Evolutionary conservation across 2,113 vertebrate species (phyloP), one percentile per base, ranked within the genome.

Genomic region (Turdus rufiventris): DNA sequence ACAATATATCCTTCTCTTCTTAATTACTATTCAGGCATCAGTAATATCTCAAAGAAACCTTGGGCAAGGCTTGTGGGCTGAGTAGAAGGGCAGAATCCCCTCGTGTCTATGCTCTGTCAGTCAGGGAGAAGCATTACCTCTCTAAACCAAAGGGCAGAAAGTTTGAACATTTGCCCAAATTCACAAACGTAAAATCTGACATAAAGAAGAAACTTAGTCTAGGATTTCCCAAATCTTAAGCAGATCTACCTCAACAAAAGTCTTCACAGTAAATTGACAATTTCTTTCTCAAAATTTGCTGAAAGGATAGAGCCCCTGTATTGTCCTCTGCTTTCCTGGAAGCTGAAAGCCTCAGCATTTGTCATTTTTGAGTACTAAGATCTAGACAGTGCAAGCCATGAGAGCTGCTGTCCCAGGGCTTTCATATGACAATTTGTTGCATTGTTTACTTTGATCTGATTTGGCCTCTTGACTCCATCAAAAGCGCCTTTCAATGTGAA

Each of bases 401-500:
- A 73, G 56, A 89, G 54, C 45, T 76, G 54, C 75, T 85, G 5
- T 96, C 38, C 67, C 62, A 43, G 71, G 74, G 85, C 72, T 76
- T 76, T 62, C 78, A 47, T n/a, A 66, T 89, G 85, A 67, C 58
- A 62, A 8, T 82, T 85, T 76, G 75, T 93, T 87, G 67, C 47
- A 25, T 91, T 95, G 89, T 88, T 94, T 92, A 73, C 47, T 90
- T 85, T 80, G 91, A 89, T 92, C 62, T 80, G 60, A 66, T 86
- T 68, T 94, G 54, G 75, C 79, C 80, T 90, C 66, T 58, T 50
- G 73, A 53, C 89, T 95, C 65, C 77, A 80, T 77, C 82, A 57
- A 68, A 89, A 93, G 66, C 0, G 0, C 51, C 43, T 83, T 91
- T 89, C 91, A 74, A 5, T 93, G 67, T 85, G 76, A 82, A 88